Percentiles rank a stretch among this genome's conserved stretches.
Conservation (phyloP, 2,797 vertebrate species). For the Notoglanidium macrostoma region DNA sequence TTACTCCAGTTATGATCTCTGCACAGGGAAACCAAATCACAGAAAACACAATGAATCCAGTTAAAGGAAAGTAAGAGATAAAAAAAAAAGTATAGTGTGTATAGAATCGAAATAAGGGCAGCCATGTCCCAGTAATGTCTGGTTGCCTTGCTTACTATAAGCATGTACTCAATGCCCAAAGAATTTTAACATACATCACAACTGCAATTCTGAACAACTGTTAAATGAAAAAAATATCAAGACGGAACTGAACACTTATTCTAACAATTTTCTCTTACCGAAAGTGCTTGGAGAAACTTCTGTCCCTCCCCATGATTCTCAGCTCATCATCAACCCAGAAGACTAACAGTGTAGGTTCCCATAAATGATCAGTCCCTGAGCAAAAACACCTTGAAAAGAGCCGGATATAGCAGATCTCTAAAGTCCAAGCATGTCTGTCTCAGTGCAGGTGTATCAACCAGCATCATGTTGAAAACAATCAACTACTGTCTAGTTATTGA, state of each 20-base stretch:
- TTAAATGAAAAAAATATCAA: neutral
- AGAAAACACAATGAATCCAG: neutral
- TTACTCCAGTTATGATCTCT: neutral
- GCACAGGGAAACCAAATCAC: neutral
- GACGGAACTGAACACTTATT: neutral
- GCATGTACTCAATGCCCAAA: neutral
- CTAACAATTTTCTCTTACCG: conserved; percentile 75
- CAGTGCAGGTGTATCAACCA: conserved; percentile 5
- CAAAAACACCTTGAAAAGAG: conserved; percentile 19
- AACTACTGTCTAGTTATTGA: conserved; percentile 1
- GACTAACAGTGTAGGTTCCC: conserved; percentile 61
- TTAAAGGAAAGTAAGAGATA: neutral
- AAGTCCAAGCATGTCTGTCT: conserved; percentile 27
- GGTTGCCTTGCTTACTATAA: neutral
- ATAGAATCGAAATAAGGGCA: neutral
- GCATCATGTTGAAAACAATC: conserved; percentile 39
- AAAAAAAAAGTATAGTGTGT: neutral
- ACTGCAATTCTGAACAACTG: neutral
- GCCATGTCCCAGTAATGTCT: neutral
- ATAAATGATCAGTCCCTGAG: conserved; percentile 51
- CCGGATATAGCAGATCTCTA: conserved; percentile 27
- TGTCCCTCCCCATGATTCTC: conserved; percentile 86
- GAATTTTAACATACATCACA: neutral
- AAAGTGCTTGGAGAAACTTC: conserved; percentile 91
- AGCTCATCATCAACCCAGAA: conserved; percentile 60